These are phyloP conservation scores for Jordanella pulchra DNA, from an alignment of 2,797 vertebrate species.

Conservation along the genomic window DNA sequence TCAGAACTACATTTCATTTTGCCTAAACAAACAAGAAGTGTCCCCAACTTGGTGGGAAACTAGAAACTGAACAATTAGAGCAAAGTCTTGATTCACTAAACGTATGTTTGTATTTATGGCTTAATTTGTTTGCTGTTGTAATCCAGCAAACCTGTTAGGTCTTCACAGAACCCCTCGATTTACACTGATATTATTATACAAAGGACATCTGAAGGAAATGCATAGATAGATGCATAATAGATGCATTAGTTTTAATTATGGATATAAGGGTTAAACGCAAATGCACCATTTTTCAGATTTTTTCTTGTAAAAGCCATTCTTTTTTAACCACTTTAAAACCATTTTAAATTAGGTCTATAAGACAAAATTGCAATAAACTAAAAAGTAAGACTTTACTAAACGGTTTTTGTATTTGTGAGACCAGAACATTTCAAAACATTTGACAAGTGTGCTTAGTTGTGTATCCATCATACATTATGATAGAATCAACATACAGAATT, in stretches of 20 bases:
- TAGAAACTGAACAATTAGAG: no score
- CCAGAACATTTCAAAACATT: neutral
- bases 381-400: no score
- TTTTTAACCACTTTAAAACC: neutral
- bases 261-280: neutral
- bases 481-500: slow-evolving; percentile 13
- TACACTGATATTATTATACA: no score
- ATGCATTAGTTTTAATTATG: neutral
- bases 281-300: neutral
- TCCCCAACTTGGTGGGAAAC: no score
- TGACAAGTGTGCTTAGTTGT: neutral
- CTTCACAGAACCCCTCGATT: no score
- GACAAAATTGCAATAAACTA: neutral
- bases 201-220: neutral
- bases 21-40: no score
- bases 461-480: slow-evolving; percentile 2
- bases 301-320: neutral
- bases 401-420: neutral
- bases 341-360: neutral
- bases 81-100: no score
- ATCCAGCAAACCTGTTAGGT: no score
- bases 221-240: no score
- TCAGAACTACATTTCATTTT: neutral
- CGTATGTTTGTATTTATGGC: no score
- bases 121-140: no score